These are phyloP conservation scores for Hyperopisus bebe DNA, from an alignment of 2,113 vertebrate species.

Conservation along the genomic window DNA sequence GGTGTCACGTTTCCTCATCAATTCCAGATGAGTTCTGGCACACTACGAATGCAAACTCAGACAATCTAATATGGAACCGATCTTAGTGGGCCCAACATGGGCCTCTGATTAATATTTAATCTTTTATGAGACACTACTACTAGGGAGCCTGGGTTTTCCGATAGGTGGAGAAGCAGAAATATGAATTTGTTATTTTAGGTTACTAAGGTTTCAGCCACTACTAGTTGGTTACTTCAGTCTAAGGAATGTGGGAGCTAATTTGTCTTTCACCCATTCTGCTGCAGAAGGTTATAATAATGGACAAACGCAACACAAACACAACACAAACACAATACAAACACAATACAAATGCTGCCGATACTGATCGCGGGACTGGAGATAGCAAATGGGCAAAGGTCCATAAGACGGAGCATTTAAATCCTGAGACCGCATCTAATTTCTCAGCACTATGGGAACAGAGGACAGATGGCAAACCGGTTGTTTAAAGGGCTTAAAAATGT, in stretches of 20 bases:
- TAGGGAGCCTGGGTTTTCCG: conserved; percentile 33
- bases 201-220: background rate
- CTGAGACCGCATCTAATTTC: background rate
- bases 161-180: background rate
- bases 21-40: conserved; percentile 44
- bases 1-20: conserved; percentile 51
- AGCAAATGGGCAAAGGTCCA: background rate
- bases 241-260: background rate
- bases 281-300: too few species aligned
- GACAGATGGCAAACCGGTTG: background rate
- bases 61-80: conserved; percentile 31
- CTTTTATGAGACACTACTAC: conserved; percentile 49
- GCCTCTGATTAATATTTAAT: conserved; percentile 47
- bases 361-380: background rate
- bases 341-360: too few species aligned
- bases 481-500: background rate
- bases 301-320: background rate
- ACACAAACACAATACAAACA: background rate
- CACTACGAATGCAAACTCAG: conserved; percentile 41
- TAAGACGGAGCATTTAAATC: background rate
- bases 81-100: conserved; percentile 19
- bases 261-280: background rate
- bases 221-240: too few species aligned
- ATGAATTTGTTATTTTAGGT: conserved; percentile 27
- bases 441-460: background rate